These are phyloP conservation scores for Lineus longissimus DNA, from an alignment of 1,140 invertebrate genomes.

Conservation along the genomic window DNA sequence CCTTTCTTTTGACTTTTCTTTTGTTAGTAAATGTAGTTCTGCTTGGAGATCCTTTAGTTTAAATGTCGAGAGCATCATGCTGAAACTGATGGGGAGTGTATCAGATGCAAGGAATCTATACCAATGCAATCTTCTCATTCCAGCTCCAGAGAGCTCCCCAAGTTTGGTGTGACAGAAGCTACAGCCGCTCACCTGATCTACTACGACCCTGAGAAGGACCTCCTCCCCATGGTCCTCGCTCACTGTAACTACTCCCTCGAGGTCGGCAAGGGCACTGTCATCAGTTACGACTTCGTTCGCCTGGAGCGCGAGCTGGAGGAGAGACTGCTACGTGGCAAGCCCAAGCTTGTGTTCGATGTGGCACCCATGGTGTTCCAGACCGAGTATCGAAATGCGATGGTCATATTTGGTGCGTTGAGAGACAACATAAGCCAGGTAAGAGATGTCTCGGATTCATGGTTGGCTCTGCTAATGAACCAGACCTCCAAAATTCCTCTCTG, in stretches of 20 bases:
- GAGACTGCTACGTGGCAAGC: slow-evolving; percentile 27
- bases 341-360: slow-evolving; percentile 26
- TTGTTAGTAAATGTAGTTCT: neutral
- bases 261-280: slow-evolving; percentile 23
- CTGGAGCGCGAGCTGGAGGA: slow-evolving; percentile 29
- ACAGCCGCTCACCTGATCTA: slow-evolving; percentile 30
- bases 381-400: slow-evolving; percentile 30
- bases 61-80: neutral
- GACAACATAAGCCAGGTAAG: slow-evolving; percentile 36
- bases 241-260: slow-evolving; percentile 37
- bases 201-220: slow-evolving; percentile 33
- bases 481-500: neutral
- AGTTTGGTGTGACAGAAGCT: slow-evolving; percentile 17
- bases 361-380: slow-evolving; percentile 31
- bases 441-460: neutral
- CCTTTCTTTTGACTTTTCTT: neutral
- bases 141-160: slow-evolving; percentile 15
- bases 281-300: slow-evolving; percentile 32
- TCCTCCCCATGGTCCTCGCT: slow-evolving; percentile 34
- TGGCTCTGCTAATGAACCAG: slow-evolving; percentile 3
- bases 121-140: neutral
- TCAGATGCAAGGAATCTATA: neutral
- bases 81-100: neutral
- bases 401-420: slow-evolving; percentile 24
- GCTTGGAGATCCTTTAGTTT: no score